Evolutionary conservation across 2,797 vertebrate species (phyloP), one percentile per base, ranked within the genome.

Genomic region (Sebastolobus altivelis): DNA sequence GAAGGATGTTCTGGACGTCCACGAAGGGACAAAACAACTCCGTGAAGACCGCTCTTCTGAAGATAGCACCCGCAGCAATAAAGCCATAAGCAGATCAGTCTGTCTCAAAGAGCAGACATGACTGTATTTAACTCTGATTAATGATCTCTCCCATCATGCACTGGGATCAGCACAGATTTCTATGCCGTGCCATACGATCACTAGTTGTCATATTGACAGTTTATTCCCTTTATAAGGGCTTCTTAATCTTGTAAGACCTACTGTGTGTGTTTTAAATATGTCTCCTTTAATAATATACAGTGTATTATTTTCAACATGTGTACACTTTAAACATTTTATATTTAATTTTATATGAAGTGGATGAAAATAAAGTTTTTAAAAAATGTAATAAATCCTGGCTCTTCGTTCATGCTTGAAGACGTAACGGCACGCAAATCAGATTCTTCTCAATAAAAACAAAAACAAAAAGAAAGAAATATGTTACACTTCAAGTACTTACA

Each of bases 1-100:
- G 94, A 66, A 93, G 92, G 4, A 96, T 97, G 93, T 98, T 97
- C 59, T 97, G 96, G 97, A 96, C 92, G 67, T 94, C 95, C 10
- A 92, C 94, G 91, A 89, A 93, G 13, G 95, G 96, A 75, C 93
- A 91, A 40, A 94, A 95, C 43, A 93, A 92, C 74, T 95, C 96
- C 0, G 87, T 97, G 67, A 96, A 93, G 83, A 95, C 92, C 1
- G 94, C 95, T 2, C 46, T 94, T 2, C 94, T 98, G 84, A 96
- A 97, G 90, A 97, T 97, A 16, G 94, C 94, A 8, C 97, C 96
- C 0, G 59, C 83, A 43, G 88, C 70, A 0, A 75, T 80, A 5
- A 81, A 93, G 2, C 84, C 82, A 18, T 87, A 75, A 88, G 37
- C 46, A 25, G 29, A 27, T 59, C 35, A 22, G 56, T 46, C 20